A percentile compares a stretch with the other conserved stretches of the same genome.
Conservation (phyloP, 2,888 invertebrate species). For the Brachyptera putata region DNA sequence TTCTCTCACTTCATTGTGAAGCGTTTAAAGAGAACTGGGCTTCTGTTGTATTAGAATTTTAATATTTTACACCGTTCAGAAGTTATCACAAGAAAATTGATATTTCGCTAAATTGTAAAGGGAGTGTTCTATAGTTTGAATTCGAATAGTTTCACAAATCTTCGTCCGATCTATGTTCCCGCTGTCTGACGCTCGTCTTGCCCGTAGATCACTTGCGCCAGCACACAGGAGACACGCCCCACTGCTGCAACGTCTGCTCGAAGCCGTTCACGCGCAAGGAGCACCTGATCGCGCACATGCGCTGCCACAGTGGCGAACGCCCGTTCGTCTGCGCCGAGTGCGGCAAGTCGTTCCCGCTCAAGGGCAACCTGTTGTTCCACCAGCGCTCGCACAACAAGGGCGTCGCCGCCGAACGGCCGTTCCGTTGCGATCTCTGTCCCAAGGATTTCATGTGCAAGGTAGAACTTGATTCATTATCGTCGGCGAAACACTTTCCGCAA, state of each 20-base stretch:
- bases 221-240: slow-evolving; percentile 65
- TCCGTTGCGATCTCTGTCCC: slow-evolving; percentile 76
- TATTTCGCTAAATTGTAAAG: no score
- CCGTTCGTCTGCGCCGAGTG: slow-evolving; percentile 81
- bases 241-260: slow-evolving; percentile 68
- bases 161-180: no score
- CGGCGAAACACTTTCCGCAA: no score
- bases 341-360: slow-evolving; percentile 80
- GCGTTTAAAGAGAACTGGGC: no score
- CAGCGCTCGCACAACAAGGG: slow-evolving; percentile 80
- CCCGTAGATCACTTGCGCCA: slow-evolving; percentile 67
- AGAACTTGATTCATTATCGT: no score
- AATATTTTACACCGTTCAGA: no score
- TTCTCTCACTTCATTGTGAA: no score
- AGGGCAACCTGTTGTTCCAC: slow-evolving; percentile 80
- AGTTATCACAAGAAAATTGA: no score
- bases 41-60: no score
- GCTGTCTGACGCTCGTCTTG: no score
- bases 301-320: slow-evolving; percentile 65
- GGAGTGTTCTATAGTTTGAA: no score
- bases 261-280: slow-evolving; percentile 72
- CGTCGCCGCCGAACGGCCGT: slow-evolving; percentile 60
- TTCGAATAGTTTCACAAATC: no score
- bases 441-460: slow-evolving; percentile 88
- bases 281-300: slow-evolving; percentile 70